Conservation (phyloP, 2,113 vertebrate species). For the Microtus ochrogaster region DNA sequence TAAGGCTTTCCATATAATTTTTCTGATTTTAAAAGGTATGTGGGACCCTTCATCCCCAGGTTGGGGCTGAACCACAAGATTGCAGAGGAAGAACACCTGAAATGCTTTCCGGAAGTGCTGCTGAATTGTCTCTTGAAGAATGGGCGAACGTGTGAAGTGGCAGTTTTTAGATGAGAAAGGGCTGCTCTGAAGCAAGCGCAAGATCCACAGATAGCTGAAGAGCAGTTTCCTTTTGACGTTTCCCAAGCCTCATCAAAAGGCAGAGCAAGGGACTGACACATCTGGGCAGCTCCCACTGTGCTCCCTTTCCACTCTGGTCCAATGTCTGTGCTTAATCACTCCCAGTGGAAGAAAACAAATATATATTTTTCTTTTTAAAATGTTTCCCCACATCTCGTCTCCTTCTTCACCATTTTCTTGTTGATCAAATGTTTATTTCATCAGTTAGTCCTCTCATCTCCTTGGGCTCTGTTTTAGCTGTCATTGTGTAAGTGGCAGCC, state of each 20-base stretch:
- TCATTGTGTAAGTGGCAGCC: no score
- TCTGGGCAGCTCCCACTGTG: background rate
- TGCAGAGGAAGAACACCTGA: background rate
- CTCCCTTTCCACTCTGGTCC: background rate
- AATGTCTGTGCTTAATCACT: background rate
- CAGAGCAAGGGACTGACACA: background rate
- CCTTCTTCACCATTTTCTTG: no score
- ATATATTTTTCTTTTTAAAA: no score
- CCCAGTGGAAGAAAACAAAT: background rate
- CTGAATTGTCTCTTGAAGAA: background rate
- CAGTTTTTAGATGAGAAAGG: background rate
- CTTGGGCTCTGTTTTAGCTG: no score
- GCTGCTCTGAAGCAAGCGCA: background rate
- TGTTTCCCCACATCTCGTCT: no score
- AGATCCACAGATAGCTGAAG: background rate
- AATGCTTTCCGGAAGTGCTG: background rate
- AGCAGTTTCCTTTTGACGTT: background rate
- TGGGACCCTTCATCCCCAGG: background rate
- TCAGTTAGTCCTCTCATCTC: no score
- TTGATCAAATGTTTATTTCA: no score
- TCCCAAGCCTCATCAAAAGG: background rate
- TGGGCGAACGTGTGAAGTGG: background rate
- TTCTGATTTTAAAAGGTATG: background rate
- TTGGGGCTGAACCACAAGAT: background rate
- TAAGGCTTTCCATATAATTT: background rate